Conservation (phyloP, 2,888 invertebrate species). For the Lepidonotus clava region DNA sequence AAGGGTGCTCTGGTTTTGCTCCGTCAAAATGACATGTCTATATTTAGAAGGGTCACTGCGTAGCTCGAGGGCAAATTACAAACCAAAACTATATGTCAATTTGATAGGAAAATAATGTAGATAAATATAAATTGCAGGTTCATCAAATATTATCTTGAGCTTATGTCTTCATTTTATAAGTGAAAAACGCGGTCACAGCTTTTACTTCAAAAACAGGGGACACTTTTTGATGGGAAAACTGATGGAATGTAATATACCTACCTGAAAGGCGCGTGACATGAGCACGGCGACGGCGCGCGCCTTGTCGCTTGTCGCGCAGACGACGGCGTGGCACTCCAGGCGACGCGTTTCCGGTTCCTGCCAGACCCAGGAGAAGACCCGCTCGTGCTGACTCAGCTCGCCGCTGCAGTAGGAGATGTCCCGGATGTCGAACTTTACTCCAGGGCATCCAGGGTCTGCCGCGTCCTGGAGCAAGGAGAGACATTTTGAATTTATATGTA, state of each 20-base stretch:
- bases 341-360: constrained; percentile 62
- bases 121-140: no score
- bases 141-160: no score
- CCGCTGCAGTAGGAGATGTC: constrained; percentile 75
- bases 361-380: constrained; percentile 74
- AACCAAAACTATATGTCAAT: no score
- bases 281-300: constrained; percentile 72
- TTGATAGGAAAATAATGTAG: no score
- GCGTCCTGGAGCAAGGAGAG: neutral
- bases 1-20: no score
- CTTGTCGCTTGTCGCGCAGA: constrained; percentile 71
- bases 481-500: neutral
- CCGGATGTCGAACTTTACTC: constrained; percentile 67
- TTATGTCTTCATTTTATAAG: no score
- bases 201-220: no score
- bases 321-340: constrained; percentile 71
- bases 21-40: no score
- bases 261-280: constrained; percentile 65
- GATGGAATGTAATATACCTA: no score
- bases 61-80: no score
- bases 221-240: no score
- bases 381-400: constrained; percentile 70
- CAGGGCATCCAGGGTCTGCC: neutral
- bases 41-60: constrained; percentile 69
- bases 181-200: no score